Evolutionary conservation across 2,113 vertebrate genomes (phyloP).

Genomic region (Prunella himalayana): DNA sequence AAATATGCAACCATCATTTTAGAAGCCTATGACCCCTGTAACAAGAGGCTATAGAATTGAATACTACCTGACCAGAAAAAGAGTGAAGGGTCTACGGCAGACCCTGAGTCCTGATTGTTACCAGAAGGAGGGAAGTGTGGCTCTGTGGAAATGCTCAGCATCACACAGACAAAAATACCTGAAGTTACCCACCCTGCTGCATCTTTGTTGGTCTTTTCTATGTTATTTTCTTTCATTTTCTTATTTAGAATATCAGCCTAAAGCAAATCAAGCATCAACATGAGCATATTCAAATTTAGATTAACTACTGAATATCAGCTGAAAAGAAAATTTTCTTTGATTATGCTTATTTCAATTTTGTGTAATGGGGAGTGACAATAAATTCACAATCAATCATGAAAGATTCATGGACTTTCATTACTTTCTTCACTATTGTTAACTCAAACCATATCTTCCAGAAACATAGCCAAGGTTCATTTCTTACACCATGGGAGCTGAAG

Average conservation of each 20-base stretch:
- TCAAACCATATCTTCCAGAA: background rate
- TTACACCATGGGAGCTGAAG: background rate
- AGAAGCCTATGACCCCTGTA: background rate
- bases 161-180: background rate
- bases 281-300: background rate
- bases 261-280: background rate
- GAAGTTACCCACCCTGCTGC: background rate
- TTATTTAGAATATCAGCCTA: background rate
- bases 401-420: background rate
- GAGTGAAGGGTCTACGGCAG: background rate
- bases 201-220: background rate
- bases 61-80: background rate
- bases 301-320: background rate
- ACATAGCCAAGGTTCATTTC: background rate
- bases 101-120: background rate
- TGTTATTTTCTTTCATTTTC: background rate
- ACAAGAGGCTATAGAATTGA: background rate
- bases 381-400: background rate
- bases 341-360: background rate
- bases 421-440: background rate
- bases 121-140: background rate
- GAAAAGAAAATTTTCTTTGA: background rate
- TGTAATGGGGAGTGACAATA: background rate
- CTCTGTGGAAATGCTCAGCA: background rate
- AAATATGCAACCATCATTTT: background rate